These are phyloP conservation scores for Trypoxylon attenuatum DNA, from an alignment of 2,888 invertebrate species.

Conservation along the genomic window DNA sequence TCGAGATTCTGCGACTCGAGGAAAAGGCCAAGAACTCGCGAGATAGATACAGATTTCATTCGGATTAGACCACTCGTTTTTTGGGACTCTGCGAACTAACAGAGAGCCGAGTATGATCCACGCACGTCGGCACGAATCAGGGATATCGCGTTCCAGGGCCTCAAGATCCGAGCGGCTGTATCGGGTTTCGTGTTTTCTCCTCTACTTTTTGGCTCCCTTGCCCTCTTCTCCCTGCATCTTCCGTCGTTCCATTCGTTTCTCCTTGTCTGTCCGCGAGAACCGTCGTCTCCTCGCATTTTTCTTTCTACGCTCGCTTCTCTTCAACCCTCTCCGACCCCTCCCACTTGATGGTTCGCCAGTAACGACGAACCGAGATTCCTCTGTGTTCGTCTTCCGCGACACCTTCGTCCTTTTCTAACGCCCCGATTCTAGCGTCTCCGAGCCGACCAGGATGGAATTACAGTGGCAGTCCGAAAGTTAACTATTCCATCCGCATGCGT, in stretches of 20 bases:
- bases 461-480: too few relatives aligned
- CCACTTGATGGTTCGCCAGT: background rate
- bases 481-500: too few relatives aligned
- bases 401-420: too few relatives aligned
- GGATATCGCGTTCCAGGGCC: conserved; percentile 70
- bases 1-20: background rate
- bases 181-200: conserved; percentile 62
- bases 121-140: conserved; percentile 71
- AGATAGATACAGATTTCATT: conserved; percentile 59
- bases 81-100: conserved; percentile 60
- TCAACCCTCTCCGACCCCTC: background rate
- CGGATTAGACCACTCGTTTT: conserved; percentile 58
- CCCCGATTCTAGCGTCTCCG: too few relatives aligned
- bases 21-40: conserved; percentile 6
- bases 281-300: background rate
- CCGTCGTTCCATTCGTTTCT: conserved; percentile 1
- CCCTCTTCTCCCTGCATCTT: conserved; percentile 14
- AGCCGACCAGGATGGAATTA: too few relatives aligned
- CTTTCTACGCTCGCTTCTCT: background rate
- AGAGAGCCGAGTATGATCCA: conserved; percentile 66
- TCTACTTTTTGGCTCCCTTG: conserved; percentile 49
- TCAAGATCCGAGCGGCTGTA: conserved; percentile 62
- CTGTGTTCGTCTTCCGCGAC: too few relatives aligned
- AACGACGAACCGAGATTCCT: too few relatives aligned
- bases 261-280: background rate